Percentiles rank a stretch among this genome's conserved stretches.
These are phyloP conservation scores for Euzetes globulus DNA, from an alignment of 2,888 invertebrate genomes.

Conservation along the genomic window DNA sequence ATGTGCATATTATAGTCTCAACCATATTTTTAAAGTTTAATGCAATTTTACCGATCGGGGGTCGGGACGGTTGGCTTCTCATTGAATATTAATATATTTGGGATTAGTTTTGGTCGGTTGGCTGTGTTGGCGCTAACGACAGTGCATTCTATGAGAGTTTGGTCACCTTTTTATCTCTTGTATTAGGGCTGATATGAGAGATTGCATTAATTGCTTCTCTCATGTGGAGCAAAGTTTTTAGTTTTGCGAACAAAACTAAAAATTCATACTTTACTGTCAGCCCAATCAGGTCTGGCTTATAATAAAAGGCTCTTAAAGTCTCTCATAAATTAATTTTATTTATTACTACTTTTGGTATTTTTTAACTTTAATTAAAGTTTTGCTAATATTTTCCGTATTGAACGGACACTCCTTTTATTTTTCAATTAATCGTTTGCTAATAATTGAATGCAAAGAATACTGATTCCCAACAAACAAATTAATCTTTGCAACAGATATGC, in stretches of 20 bases:
- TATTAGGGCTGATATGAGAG: slow-evolving; percentile 21
- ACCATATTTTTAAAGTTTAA: no score
- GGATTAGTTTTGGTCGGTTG: not conserved
- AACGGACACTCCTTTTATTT: slow-evolving; percentile 24
- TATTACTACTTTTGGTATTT: slow-evolving; percentile 2
- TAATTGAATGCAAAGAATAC: not conserved
- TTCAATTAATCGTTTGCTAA: slow-evolving; percentile 16
- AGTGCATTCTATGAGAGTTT: not conserved
- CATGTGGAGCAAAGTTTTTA: slow-evolving; percentile 13
- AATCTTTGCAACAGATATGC: slow-evolving; percentile 35
- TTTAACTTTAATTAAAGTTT: slow-evolving; percentile 1
- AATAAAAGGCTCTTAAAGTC: slow-evolving; percentile 8
- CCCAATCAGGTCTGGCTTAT: slow-evolving; percentile 11
- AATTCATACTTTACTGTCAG: slow-evolving; percentile 14
- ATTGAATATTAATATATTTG: not conserved
- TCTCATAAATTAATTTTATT: slow-evolving; percentile 20
- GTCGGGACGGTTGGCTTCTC: not conserved
- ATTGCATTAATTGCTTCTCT: slow-evolving; percentile 29
- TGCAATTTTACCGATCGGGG: not conserved
- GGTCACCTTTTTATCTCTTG: slow-evolving; percentile 20
- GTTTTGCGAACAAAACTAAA: not conserved
- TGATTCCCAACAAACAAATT: not conserved
- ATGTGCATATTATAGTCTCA: no score
- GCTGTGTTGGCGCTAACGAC: not conserved
- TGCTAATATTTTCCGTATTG: slow-evolving; percentile 15